phyloP scores from a whole-genome alignment of 2,113 vertebrate genomes.

The Pelecanus crispus region DNA sequence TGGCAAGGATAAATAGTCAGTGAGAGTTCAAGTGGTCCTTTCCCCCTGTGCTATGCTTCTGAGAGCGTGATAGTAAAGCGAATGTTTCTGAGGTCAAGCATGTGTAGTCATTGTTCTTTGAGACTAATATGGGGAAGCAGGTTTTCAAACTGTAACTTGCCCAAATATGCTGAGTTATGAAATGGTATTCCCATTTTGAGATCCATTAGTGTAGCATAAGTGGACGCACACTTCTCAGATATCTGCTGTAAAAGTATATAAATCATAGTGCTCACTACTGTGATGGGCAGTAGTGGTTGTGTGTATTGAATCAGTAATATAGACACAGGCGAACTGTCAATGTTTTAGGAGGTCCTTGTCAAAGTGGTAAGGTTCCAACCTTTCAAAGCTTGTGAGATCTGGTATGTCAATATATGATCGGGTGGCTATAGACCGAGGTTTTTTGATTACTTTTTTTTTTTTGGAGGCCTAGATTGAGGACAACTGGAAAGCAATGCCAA shows the following conservation, averaged over 20 bases:
- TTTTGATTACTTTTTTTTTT: not conserved
- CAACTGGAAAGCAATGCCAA: not conserved
- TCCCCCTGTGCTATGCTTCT: not conserved
- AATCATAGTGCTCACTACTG: rapidly evolving
- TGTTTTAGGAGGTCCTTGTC: not conserved
- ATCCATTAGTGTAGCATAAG: not conserved
- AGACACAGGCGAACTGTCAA: not conserved
- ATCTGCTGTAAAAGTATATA: not conserved
- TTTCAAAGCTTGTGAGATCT: not conserved
- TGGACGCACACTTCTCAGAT: not conserved
- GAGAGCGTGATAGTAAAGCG: not conserved
- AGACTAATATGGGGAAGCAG: not conserved
- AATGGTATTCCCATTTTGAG: not conserved
- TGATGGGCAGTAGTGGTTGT: too few species aligned
- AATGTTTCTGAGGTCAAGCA: not conserved
- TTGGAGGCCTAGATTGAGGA: not conserved
- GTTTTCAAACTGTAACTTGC: not conserved
- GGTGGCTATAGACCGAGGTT: not conserved
- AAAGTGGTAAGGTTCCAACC: not conserved
- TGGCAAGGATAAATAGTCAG: not conserved
- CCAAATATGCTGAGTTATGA: not conserved
- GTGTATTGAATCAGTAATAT: not conserved
- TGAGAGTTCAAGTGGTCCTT: not conserved
- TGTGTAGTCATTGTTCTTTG: not conserved
- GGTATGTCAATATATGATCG: not conserved